A percentile compares a stretch with the other conserved stretches of the same genome.
phyloP scores from a whole-genome alignment of 2,797 vertebrate genomes.

The Phylloscopus collybita region DNA sequence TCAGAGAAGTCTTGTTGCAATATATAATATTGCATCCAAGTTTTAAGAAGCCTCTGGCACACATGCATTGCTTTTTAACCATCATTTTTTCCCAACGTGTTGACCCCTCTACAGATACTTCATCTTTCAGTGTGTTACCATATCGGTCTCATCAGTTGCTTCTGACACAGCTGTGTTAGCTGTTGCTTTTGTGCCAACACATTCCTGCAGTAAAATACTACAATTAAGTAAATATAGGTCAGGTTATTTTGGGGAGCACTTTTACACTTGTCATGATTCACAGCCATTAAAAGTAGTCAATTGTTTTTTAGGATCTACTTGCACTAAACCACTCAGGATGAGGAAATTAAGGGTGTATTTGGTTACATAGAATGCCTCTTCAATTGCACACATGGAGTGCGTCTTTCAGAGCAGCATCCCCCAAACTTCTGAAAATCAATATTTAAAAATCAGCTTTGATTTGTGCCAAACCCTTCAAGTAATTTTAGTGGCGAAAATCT shows the following conservation, averaged over 20 bases:
- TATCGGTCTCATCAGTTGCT: background rate
- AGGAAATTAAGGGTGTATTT: background rate
- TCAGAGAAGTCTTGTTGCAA: background rate
- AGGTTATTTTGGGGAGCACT: background rate
- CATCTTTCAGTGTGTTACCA: background rate
- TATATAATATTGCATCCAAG: background rate
- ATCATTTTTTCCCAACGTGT: background rate
- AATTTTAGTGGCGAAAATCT: background rate
- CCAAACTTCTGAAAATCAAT: background rate
- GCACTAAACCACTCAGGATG: background rate
- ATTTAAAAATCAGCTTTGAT: background rate
- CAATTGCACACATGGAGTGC: rapidly evolving
- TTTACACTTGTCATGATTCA: background rate
- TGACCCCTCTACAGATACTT: background rate
- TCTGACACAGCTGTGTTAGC: background rate
- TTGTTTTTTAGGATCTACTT: background rate
- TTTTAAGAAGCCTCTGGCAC: background rate
- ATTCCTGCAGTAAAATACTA: background rate
- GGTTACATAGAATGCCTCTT: background rate
- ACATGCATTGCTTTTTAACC: background rate
- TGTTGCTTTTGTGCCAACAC: background rate
- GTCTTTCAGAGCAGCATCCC: background rate
- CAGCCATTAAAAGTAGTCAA: background rate
- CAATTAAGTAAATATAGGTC: background rate
- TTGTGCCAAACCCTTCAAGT: background rate